These are phyloP conservation scores for Zosterops hypoxanthus DNA, from an alignment of 2,113 vertebrate species.

Conservation along the genomic window DNA sequence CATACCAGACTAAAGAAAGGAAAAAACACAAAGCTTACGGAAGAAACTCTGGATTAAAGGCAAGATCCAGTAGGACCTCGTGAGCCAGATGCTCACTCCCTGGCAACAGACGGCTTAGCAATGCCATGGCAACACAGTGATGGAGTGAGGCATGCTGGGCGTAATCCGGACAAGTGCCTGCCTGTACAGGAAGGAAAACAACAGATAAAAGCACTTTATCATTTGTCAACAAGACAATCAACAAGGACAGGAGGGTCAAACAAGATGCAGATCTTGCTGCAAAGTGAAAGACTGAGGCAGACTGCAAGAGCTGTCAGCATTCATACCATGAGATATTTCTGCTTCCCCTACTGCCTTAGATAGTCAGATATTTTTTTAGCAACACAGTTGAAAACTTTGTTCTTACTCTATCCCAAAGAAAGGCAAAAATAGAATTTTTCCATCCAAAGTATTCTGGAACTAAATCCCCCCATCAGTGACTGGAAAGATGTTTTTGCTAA, in stretches of 20 bases:
- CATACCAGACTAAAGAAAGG: neutral
- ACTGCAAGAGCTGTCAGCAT: neutral
- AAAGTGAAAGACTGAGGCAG: neutral
- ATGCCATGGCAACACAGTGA: conserved; percentile 84
- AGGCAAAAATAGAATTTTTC: neutral
- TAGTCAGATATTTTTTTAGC: neutral
- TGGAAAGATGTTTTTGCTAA: neutral
- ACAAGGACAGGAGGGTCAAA: neutral
- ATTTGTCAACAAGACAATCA: neutral
- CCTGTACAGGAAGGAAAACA: conserved; percentile 74
- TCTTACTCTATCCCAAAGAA: neutral
- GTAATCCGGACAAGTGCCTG: conserved; percentile 69
- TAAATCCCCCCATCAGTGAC: neutral
- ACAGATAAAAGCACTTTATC: neutral
- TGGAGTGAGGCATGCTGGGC: conserved; percentile 77
- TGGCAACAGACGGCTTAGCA: conserved; percentile 88
- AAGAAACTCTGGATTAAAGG: conserved; percentile 89
- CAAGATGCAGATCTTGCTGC: rapidly evolving
- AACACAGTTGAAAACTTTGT: neutral
- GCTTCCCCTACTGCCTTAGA: neutral
- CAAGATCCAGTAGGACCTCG: conserved; percentile 81
- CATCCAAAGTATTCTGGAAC: neutral
- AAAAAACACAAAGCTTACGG: conserved; percentile 80
- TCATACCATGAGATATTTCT: neutral
- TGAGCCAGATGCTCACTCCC: conserved; percentile 89